A percentile compares a stretch with the other conserved stretches of the same genome.
Conservation (phyloP, 2,888 invertebrate species). For the Polylopha cassiicola region DNA sequence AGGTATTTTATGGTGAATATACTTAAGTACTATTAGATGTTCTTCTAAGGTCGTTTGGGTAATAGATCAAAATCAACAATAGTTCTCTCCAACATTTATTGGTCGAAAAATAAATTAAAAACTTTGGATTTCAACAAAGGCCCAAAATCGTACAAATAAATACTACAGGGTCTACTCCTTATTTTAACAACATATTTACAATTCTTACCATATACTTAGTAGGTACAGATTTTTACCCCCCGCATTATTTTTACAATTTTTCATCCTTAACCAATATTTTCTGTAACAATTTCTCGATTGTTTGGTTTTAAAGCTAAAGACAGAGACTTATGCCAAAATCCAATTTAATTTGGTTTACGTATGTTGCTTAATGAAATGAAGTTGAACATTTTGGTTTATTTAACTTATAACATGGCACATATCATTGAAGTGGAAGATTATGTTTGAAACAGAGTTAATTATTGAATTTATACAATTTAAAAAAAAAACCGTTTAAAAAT, state of each 20-base stretch:
- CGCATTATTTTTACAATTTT: conserved; percentile 46
- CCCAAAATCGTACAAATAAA: conserved; percentile 75
- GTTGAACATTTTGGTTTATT: no score
- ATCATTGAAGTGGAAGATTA: no score
- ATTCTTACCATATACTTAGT: conserved; percentile 47
- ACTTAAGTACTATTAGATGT: no score
- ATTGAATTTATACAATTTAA: background rate
- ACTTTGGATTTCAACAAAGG: conserved; percentile 77
- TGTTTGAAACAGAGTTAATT: no score
- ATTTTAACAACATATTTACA: conserved; percentile 72
- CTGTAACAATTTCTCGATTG: conserved; percentile 53
- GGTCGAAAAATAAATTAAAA: conserved; percentile 78
- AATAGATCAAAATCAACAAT: conserved; percentile 41
- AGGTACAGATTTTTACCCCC: conserved; percentile 47
- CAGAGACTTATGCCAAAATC: no score
- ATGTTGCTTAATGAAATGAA: no score
- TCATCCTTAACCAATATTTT: conserved; percentile 39
- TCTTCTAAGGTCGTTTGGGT: no score
- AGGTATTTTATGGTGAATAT: no score
- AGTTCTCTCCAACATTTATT: conserved; percentile 77
- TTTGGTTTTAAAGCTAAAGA: conserved; percentile 39
- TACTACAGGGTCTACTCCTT: conserved; percentile 70
- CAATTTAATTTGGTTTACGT: no score
- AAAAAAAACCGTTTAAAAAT: conserved; percentile 1
- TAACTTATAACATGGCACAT: background rate